Evolutionary conservation across 2,797 vertebrate species (phyloP), one percentile per base, ranked within the genome.

Genomic region (Dendrocincla fuliginosa): DNA sequence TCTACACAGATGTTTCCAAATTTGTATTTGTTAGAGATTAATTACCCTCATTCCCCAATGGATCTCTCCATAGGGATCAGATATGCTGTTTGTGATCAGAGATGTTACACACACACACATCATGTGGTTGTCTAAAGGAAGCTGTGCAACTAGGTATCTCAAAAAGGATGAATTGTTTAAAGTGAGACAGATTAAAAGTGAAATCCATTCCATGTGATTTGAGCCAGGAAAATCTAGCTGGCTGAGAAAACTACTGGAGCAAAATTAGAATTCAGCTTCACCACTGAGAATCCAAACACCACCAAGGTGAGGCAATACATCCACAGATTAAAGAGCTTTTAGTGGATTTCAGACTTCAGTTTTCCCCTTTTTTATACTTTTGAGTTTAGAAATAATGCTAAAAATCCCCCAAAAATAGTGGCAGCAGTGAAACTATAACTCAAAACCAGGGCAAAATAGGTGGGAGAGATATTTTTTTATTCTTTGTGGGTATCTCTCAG

Each of bases 1-100:
- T 86, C 87, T 76, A 67, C 93, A 94, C 96, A 96, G 95, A 96
- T 95, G 92, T 94, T 96, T 96, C 93, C 89, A 95, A 89, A 97
- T 96, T 85, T 95, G 73, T 96, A 88, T 95, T 96, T 95, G 90
- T 96, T 95, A 96, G 84, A 96, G 85, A 93, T 84, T 94, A 96
- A 97, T 97, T 94, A 84, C 69, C 60, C 55, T 67, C 73, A 74
- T 61, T 95, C 90, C 92, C 94, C 39, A 6, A 16, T 55, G 90
- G 73, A 86, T 92, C 59, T 6, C 69, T 95, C 92, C 69, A 23
- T 0, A 25, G 93, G 85, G 93, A 97, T 95, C 76, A 87, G 83
- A 84, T 30, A 7, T 4, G 67, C 77, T 1, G 2, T 87, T 93
- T 95, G 87, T 10, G 3, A 84, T 65, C 63, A 28, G 47, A 91